phyloP scores from a whole-genome alignment of 1,140 invertebrate species.

The Pectinophora gossypiella region DNA sequence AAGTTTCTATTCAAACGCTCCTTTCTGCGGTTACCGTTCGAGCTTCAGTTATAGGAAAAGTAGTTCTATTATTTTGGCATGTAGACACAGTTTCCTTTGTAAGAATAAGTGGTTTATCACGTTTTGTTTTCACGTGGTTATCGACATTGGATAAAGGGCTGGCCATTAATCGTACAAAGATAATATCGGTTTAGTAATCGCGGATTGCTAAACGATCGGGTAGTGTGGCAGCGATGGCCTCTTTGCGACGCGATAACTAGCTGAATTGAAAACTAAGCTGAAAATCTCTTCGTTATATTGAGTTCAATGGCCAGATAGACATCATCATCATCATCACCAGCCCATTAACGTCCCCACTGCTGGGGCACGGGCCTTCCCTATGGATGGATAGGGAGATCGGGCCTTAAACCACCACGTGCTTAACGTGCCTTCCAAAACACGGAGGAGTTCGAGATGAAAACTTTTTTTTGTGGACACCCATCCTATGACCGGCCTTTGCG shows the following conservation, averaged over 20 bases:
- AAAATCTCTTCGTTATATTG: not conserved
- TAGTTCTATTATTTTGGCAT: not conserved
- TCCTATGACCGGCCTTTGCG: no score
- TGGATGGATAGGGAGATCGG: no score
- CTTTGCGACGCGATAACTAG: not conserved
- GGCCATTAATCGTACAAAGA: slow-evolving; percentile 46
- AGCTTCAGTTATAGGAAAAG: no score
- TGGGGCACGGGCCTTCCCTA: no score
- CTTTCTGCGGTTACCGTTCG: no score
- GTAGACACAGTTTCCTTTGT: not conserved
- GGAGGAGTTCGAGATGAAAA: no score
- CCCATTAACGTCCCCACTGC: no score
- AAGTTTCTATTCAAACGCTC: not conserved
- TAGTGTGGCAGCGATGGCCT: slow-evolving; percentile 22
- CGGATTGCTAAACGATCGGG: slow-evolving; percentile 43
- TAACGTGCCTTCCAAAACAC: no score
- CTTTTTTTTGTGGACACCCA: no score
- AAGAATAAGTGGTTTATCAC: slow-evolving; percentile 7
- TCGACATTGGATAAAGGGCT: slow-evolving; percentile 52
- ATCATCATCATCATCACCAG: no score
- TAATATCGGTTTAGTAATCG: slow-evolving; percentile 49
- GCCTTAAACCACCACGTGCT: no score
- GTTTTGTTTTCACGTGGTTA: slow-evolving; percentile 19
- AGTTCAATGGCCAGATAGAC: no score
- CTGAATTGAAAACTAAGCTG: not conserved